Base-by-base conservation (phyloP, 2,888 invertebrate genomes). In the Heliconius erato region DNA sequence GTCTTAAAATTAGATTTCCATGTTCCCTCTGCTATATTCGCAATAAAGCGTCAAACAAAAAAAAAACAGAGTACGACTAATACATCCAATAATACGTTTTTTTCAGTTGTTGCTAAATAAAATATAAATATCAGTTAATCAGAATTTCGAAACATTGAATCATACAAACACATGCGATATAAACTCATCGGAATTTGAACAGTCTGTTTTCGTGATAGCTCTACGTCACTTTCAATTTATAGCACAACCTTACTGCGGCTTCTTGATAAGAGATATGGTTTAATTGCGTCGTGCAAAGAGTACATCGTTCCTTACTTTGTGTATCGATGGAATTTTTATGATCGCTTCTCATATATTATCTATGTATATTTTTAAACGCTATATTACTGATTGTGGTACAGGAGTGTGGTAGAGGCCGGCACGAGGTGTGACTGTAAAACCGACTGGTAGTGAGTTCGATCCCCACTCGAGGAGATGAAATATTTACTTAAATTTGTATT, bases 161-260 rank as follows among this genome's bases (percentile, higher is more conserved):
- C 78, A 78, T 44, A 63, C 32, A 67, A 7, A 28, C 67, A 28
- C 67, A 67, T 28, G 78, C 26, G 78, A 67, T 44, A 32, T 78
- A 67, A 67, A 78, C 68, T 78, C 67, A 78, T 78, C 28, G 78
- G 78, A 78, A 78, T 78, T 78, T 78, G 80, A 78, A 82, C 78
- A 79, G 80, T 69, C 72, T 84, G 84, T 72, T 72, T 81, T 81
- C 77, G 74, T 81, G 79, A 79, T 59, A 28, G 32, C 59, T 79
- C 82, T 82, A 82, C 83, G 80, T 84, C 82, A 83, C 82, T 84
- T 82, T 82, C 81, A 83, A 83, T 83, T 84, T 83, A 78, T 78
- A 79, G 78, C 79, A 65, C 28, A 79, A 79, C 79, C 69, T 76
- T 82, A 74, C 69, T 83, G 72, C 19, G 84, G 81, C 81, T 84